Conservation (phyloP, 2,888 invertebrate species). For the Amiota minor region DNA sequence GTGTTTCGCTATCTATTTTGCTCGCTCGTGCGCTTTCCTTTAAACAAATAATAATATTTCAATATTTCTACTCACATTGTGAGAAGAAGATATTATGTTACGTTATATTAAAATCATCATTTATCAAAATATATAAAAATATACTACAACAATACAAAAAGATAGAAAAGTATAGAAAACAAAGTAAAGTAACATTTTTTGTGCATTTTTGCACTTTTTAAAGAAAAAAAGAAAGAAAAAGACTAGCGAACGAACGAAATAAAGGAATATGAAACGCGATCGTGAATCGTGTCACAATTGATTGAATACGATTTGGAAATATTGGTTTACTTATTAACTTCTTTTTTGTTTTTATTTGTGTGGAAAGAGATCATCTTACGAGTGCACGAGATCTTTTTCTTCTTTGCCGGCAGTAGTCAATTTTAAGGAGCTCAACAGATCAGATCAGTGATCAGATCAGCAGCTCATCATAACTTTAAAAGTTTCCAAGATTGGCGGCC, state of each 20-base stretch:
- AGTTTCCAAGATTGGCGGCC: neutral
- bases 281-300: constrained; percentile 65
- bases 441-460: too few species aligned
- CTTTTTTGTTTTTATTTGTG: too few species aligned
- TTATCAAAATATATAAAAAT: neutral
- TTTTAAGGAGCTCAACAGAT: neutral
- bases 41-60: neutral
- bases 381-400: constrained; percentile 1
- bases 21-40: neutral
- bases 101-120: constrained; percentile 18
- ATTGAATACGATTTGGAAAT: constrained; percentile 48
- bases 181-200: neutral
- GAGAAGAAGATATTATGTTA: neutral
- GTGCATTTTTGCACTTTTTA: constrained; percentile 30
- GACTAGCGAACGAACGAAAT: neutral
- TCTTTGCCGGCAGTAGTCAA: neutral
- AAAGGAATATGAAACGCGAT: constrained; percentile 36
- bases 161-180: too few species aligned
- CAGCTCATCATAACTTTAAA: neutral
- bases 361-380: neutral
- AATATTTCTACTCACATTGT: neutral
- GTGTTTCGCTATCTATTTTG: constrained; percentile 49
- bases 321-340: constrained; percentile 1
- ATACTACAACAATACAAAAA: too few species aligned
- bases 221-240: neutral